These are phyloP conservation scores for Cerastoderma edule DNA, from an alignment of 2,888 invertebrate species.

Conservation along the genomic window DNA sequence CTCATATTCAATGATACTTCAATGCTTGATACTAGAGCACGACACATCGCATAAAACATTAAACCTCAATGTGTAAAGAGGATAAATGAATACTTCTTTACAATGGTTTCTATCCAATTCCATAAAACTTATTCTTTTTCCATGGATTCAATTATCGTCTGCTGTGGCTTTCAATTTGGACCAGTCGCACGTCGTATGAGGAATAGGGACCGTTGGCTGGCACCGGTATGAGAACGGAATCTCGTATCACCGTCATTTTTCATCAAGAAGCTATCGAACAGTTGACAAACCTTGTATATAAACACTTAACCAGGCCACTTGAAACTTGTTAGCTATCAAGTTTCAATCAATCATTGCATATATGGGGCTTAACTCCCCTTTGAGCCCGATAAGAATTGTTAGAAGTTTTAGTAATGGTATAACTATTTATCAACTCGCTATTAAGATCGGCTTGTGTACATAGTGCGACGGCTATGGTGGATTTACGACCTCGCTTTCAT, in stretches of 20 bases:
- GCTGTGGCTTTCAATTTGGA: no score
- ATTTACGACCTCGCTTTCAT: constrained; percentile 28
- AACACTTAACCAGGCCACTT: constrained; percentile 60
- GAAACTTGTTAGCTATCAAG: constrained; percentile 57
- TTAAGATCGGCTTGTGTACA: constrained; percentile 34
- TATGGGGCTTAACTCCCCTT: constrained; percentile 55
- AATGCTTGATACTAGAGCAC: no score
- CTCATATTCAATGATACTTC: no score
- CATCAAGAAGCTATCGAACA: constrained; percentile 37
- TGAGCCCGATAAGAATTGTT: constrained; percentile 61
- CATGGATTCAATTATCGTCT: no score
- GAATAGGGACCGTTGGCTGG: no score
- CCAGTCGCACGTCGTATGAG: no score
- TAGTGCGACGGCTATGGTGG: constrained; percentile 16
- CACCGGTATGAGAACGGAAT: neutral
- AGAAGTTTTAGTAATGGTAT: constrained; percentile 63
- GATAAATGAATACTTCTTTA: no score
- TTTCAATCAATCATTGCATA: constrained; percentile 62
- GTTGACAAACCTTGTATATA: constrained; percentile 55
- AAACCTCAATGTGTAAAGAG: no score
- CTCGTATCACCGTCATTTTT: constrained; percentile 52
- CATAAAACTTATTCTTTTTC: no score
- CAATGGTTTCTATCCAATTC: no score
- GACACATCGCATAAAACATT: no score
- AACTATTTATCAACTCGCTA: constrained; percentile 60